Percentiles rank a stretch among this genome's conserved stretches.
phyloP scores from a whole-genome alignment of 2,113 vertebrate species.

The pig (Sus scrofa) region DNA sequence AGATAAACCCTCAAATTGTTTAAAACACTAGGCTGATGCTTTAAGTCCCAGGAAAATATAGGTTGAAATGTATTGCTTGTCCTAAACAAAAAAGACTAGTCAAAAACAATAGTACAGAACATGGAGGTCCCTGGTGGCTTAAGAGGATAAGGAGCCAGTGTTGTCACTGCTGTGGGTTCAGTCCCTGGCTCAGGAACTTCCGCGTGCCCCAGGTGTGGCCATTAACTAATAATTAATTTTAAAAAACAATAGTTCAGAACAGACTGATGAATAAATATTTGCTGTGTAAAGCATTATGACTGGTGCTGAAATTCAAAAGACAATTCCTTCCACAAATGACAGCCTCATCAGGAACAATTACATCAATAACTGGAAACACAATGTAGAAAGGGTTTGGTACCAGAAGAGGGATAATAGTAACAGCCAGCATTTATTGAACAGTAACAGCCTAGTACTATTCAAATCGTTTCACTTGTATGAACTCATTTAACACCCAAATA shows the following conservation, averaged over 20 bases:
- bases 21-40: slow-evolving; percentile 33
- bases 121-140: neutral
- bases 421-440: neutral
- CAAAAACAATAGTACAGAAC: slow-evolving; percentile 19
- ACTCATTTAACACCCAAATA: slow-evolving; percentile 4
- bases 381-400: neutral
- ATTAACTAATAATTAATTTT: no score
- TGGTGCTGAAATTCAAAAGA: slow-evolving; percentile 17
- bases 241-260: slow-evolving; percentile 12
- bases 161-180: no score
- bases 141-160: no score
- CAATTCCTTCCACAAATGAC: neutral
- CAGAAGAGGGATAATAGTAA: neutral
- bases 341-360: neutral
- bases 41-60: neutral
- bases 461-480: neutral
- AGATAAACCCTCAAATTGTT: slow-evolving; percentile 39
- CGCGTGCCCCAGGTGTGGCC: no score
- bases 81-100: slow-evolving; percentile 36
- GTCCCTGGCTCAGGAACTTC: no score
- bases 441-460: neutral
- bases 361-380: neutral
- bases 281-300: neutral
- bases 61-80: slow-evolving; percentile 17
- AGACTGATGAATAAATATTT: neutral